Evolutionary conservation across 2,113 vertebrate species (phyloP).

Genomic region (Xerus inauris): DNA sequence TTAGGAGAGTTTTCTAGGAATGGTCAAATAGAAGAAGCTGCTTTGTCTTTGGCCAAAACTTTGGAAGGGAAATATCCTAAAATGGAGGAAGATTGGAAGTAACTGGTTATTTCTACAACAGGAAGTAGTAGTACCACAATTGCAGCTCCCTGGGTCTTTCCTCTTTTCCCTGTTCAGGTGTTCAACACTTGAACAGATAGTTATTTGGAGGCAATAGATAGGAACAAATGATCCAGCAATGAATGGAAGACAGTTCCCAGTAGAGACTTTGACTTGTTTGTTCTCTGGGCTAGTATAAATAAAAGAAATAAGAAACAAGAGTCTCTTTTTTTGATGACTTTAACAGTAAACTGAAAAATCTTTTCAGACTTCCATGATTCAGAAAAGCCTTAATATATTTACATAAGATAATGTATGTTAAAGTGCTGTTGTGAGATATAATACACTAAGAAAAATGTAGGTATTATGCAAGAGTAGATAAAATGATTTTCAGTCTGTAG

Average conservation of each 20-base stretch:
- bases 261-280: constrained; percentile 26
- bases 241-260: not conserved
- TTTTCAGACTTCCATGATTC: constrained; percentile 29
- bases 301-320: constrained; percentile 47
- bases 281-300: constrained; percentile 35
- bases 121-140: not conserved
- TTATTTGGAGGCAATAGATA: not conserved
- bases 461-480: not conserved
- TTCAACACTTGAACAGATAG: not conserved
- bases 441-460: not conserved
- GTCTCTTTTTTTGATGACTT: constrained; percentile 16
- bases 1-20: constrained; percentile 44
- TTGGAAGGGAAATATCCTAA: constrained; percentile 9
- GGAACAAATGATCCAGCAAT: not conserved
- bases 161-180: not conserved
- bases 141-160: not conserved
- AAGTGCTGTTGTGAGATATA: not conserved
- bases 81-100: constrained; percentile 35
- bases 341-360: constrained; percentile 44
- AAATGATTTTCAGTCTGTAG: not conserved
- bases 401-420: not conserved
- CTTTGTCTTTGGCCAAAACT: constrained; percentile 38
- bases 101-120: not conserved
- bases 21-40: not conserved
- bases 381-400: constrained; percentile 37